Evolutionary conservation across 2,888 invertebrate species (phyloP).

Genomic region (Calliscelio sp.): DNA sequence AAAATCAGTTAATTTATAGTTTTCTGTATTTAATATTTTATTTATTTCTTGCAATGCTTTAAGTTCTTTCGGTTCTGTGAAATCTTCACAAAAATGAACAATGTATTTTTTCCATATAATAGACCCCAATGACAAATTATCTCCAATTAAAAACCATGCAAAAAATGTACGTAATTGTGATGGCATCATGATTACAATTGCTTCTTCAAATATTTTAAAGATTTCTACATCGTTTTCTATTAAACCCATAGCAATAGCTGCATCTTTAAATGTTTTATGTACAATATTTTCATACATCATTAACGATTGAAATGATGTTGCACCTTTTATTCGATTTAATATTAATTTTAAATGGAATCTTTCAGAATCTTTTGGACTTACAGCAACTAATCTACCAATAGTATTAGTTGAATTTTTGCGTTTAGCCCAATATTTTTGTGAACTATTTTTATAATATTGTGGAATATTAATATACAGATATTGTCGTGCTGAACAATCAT

Average conservation of each 20-base stretch:
- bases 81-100: not conserved
- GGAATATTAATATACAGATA: constrained; percentile 41
- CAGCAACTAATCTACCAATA: constrained; percentile 49
- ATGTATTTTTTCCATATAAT: constrained; percentile 12
- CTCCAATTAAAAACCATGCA: too few species aligned
- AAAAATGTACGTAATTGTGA: not conserved
- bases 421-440: constrained; percentile 19
- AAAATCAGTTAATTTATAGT: not conserved
- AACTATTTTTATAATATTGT: not conserved
- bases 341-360: constrained; percentile 62
- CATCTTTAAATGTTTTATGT: not conserved
- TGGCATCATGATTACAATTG: not conserved
- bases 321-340: constrained; percentile 38
- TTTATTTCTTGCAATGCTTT: constrained; percentile 23
- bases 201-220: constrained; percentile 33
- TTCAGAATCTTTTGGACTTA: constrained; percentile 59
- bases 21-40: constrained; percentile 26
- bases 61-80: too few species aligned
- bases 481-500: constrained; percentile 29
- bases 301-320: constrained; percentile 3
- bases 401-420: constrained; percentile 22
- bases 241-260: constrained; percentile 47
- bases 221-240: constrained; percentile 26
- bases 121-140: not conserved
- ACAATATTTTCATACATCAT: too few species aligned